phyloP scores from a whole-genome alignment of 2,888 invertebrate genomes.

The Lamellibrachia columna region DNA sequence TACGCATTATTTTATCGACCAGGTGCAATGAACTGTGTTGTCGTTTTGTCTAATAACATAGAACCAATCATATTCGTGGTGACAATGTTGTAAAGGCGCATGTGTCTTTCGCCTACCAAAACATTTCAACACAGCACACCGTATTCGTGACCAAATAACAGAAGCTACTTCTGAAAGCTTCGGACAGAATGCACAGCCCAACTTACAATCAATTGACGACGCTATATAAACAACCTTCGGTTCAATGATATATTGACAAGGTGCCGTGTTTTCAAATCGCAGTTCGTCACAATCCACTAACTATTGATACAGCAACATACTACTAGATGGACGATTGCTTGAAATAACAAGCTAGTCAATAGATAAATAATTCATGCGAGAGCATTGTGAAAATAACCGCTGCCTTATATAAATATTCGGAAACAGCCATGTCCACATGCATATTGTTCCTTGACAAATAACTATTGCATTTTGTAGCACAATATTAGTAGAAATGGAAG shows the following conservation, averaged over 20 bases:
- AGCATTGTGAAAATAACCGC: background rate
- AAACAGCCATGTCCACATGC: too few relatives aligned
- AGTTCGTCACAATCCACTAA: background rate
- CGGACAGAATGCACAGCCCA: background rate
- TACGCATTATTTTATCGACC: too few relatives aligned
- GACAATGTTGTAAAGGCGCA: too few relatives aligned
- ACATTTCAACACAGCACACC: background rate
- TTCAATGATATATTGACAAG: background rate
- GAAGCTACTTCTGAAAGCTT: background rate
- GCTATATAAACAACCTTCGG: background rate
- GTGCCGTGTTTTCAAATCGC: background rate
- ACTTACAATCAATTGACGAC: background rate
- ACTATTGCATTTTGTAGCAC: too few relatives aligned
- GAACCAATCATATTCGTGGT: too few relatives aligned
- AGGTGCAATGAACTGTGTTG: too few relatives aligned
- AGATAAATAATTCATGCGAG: background rate
- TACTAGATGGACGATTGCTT: background rate
- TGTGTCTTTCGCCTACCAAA: too few relatives aligned
- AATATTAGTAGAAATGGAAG: too few relatives aligned
- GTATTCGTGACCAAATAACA: background rate
- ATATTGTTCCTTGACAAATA: too few relatives aligned
- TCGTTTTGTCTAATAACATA: too few relatives aligned
- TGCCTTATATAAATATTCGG: background rate
- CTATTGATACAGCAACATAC: background rate
- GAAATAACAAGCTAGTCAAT: background rate